phyloP scores from a whole-genome alignment of 2,888 invertebrate species.

The Pristionchus arcanus region DNA sequence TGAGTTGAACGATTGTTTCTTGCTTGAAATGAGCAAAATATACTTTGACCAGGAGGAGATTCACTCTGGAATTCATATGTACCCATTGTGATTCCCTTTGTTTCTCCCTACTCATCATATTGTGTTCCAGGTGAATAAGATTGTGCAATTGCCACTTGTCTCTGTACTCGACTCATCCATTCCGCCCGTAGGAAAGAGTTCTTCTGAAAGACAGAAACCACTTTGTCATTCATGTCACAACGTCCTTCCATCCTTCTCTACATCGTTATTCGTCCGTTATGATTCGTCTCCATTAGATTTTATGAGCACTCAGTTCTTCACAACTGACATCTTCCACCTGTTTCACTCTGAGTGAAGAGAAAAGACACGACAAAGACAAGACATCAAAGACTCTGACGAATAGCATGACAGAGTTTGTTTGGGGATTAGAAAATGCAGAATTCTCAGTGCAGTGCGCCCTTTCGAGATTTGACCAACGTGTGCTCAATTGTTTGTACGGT shows the following conservation, averaged over 20 bases:
- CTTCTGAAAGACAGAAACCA: slow-evolving; percentile 61
- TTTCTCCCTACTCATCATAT: slow-evolving; percentile 67
- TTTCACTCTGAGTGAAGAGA: slow-evolving; percentile 53
- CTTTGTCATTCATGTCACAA: background rate
- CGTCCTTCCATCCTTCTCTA: background rate
- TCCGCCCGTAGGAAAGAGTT: slow-evolving; percentile 70
- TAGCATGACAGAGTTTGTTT: background rate
- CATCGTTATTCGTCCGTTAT: background rate
- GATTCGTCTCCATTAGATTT: slow-evolving; percentile 45
- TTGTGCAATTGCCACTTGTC: slow-evolving; percentile 71
- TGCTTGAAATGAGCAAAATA: slow-evolving; percentile 76
- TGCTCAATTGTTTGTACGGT: background rate
- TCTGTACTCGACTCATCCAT: slow-evolving; percentile 70
- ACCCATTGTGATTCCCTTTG: background rate
- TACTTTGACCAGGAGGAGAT: slow-evolving; percentile 72
- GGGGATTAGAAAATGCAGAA: background rate
- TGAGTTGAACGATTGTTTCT: slow-evolving; percentile 72
- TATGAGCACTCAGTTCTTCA: slow-evolving; percentile 26
- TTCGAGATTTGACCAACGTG: background rate
- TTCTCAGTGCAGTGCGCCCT: background rate
- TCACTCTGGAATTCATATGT: slow-evolving; percentile 65
- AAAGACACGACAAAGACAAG: slow-evolving; percentile 16
- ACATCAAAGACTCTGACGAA: slow-evolving; percentile 2
- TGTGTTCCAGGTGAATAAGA: slow-evolving; percentile 73
- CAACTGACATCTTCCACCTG: slow-evolving; percentile 57